phyloP scores from a whole-genome alignment of 1,140 invertebrate species.

The Mactra quadrangularis region DNA sequence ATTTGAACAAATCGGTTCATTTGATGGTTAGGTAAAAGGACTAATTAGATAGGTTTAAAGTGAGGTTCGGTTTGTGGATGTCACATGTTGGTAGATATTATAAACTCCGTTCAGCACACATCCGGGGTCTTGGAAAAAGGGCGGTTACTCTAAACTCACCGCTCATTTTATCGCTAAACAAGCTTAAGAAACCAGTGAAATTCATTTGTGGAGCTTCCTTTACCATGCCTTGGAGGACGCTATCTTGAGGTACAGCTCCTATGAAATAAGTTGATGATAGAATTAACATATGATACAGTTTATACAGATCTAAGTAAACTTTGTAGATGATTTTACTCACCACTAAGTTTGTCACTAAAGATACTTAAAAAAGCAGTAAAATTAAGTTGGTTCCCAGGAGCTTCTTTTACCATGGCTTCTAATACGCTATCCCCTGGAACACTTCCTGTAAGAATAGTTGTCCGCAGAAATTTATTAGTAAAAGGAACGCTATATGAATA shows the following conservation, averaged over 20 bases:
- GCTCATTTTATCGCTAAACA: conserved; percentile 95
- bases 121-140: conserved; percentile 25
- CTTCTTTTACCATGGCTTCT: conserved; percentile 99
- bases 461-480: conserved; percentile 27
- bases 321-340: conserved; percentile 82
- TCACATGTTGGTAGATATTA: too few relatives aligned
- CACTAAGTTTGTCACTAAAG: conserved; percentile 95
- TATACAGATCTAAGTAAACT: not conserved
- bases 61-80: conserved; percentile 7
- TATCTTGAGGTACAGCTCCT: conserved; percentile 58
- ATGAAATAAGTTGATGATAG: conserved; percentile 59
- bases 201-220: conserved; percentile 94
- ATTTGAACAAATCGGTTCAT: too few relatives aligned
- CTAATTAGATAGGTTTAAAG: not conserved
- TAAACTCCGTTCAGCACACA: conserved; percentile 2
- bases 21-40: too few relatives aligned
- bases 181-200: conserved; percentile 99
- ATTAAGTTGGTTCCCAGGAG: conserved; percentile 93
- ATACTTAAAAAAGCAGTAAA: conserved; percentile 99
- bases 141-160: conserved; percentile 85
- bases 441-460: conserved; percentile 70
- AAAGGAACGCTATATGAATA: not conserved
- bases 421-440: conserved; percentile 95
- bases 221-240: conserved; percentile 47
- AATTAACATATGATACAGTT: conserved; percentile 23